Percentiles rank a stretch among this genome's conserved stretches.
These are phyloP conservation scores for Anadara kagoshimensis DNA, from an alignment of 1,140 invertebrate genomes.

Conservation along the genomic window DNA sequence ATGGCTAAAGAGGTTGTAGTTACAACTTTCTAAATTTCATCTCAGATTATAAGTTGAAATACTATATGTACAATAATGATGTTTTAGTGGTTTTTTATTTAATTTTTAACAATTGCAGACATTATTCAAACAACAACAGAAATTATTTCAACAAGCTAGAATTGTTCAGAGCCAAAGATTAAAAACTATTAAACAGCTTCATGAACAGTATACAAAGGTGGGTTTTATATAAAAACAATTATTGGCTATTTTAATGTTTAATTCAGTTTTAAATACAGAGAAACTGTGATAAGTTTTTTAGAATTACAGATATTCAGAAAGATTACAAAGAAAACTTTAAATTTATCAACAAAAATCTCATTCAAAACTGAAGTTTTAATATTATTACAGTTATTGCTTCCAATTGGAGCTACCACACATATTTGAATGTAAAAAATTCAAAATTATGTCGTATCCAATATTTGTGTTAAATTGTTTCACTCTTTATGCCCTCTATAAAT, in stretches of 20 bases:
- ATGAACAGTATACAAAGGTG: slow-evolving; percentile 69
- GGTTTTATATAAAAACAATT: too few species aligned
- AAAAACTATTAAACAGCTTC: slow-evolving; percentile 68
- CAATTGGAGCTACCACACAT: too few species aligned
- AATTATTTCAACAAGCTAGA: slow-evolving; percentile 68
- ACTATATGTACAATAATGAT: background rate
- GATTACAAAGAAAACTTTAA: too few species aligned
- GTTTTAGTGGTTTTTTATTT: background rate
- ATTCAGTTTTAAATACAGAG: too few species aligned
- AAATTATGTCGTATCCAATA: too few species aligned
- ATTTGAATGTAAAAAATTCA: too few species aligned
- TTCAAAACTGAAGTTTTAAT: background rate
- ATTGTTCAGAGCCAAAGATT: slow-evolving; percentile 69
- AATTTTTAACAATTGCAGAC: slow-evolving; percentile 20
- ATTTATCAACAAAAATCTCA: background rate
- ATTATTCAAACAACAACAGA: slow-evolving; percentile 70
- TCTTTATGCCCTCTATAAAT: too few species aligned
- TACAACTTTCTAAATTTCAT: too few species aligned
- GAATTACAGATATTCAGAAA: background rate
- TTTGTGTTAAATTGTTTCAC: too few species aligned
- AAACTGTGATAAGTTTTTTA: background rate
- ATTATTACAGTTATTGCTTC: background rate
- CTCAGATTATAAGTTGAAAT: too few species aligned
- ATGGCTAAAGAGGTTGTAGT: too few species aligned
- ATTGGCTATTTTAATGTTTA: too few species aligned